Evolutionary conservation across 2,797 vertebrate species (phyloP).

Genomic region (Molothrus aeneus): DNA sequence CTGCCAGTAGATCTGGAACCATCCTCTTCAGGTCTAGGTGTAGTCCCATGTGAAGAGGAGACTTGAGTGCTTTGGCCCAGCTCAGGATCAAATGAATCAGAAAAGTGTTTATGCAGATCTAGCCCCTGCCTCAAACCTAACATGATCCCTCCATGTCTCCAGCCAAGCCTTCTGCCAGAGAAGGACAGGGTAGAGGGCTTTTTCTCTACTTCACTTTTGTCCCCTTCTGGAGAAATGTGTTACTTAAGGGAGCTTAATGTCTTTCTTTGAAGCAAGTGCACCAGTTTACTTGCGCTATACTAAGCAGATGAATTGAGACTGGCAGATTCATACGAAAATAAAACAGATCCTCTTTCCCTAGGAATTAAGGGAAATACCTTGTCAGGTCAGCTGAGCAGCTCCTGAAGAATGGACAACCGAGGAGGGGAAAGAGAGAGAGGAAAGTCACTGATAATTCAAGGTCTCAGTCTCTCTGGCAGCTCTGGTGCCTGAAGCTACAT

Average conservation of each 20-base stretch:
- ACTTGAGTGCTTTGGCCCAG: not conserved
- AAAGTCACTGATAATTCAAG: not conserved
- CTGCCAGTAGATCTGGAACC: not conserved
- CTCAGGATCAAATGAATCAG: not conserved
- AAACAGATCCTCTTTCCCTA: not conserved
- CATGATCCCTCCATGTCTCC: not conserved
- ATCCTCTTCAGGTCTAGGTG: not conserved
- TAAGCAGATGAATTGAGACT: not conserved
- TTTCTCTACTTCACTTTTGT: not conserved
- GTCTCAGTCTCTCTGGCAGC: not conserved
- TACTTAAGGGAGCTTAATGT: not conserved
- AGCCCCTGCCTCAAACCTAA: not conserved
- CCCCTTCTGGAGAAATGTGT: not conserved
- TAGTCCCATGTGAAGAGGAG: not conserved
- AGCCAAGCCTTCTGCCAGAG: not conserved
- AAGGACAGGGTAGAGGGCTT: not conserved
- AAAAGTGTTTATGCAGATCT: not conserved
- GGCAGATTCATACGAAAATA: not conserved
- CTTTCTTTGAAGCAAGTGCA: not conserved
- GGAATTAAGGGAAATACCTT: not conserved
- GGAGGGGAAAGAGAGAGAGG: not conserved
- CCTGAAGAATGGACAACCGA: rapidly evolving
- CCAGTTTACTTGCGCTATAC: not conserved
- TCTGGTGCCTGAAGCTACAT: not conserved
- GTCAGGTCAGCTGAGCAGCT: not conserved